phyloP scores from a whole-genome alignment of 2,113 vertebrate genomes.

The Parus major region DNA sequence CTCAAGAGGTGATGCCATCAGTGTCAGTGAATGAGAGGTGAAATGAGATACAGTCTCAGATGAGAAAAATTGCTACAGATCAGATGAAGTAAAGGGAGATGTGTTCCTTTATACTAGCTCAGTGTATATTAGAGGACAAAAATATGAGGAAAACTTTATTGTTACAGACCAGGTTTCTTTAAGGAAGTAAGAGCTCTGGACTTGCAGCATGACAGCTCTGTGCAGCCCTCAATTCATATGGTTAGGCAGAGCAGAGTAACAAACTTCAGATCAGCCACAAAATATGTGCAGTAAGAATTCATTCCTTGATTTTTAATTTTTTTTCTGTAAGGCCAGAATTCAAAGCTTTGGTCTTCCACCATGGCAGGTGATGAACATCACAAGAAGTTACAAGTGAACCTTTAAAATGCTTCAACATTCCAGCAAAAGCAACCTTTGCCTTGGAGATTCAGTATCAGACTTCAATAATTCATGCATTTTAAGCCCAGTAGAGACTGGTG shows the following conservation, averaged over 20 bases:
- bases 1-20: neutral
- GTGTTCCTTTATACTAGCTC: neutral
- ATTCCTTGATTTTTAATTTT: neutral
- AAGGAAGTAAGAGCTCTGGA: neutral
- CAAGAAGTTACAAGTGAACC: neutral
- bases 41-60: neutral
- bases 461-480: constrained; percentile 44
- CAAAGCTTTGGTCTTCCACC: neutral
- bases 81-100: neutral
- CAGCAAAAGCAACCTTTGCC: neutral
- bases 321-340: neutral
- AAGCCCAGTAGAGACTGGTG: neutral
- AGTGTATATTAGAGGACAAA: neutral
- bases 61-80: neutral
- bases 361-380: neutral
- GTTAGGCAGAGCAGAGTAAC: neutral
- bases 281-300: neutral
- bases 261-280: neutral
- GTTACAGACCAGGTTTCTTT: neutral
- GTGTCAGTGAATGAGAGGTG: neutral
- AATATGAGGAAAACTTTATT: neutral
- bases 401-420: constrained; percentile 2
- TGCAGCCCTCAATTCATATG: neutral
- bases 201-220: neutral
- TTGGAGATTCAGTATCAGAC: neutral